Conservation (phyloP, 1,140 invertebrate genomes). For the Hydropsyche tenuis region DNA sequence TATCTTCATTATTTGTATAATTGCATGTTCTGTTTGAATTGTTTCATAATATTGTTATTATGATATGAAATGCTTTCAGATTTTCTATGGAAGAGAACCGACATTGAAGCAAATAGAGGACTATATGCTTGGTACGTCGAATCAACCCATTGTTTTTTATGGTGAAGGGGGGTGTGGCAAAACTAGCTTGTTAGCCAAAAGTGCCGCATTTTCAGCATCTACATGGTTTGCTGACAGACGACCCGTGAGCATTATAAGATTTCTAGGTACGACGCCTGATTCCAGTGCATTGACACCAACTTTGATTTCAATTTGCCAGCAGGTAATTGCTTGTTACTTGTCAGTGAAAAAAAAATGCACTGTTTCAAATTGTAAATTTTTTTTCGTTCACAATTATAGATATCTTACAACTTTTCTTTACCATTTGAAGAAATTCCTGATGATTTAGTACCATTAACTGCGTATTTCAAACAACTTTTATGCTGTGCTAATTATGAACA, state of each 20-base stretch:
- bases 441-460: slow-evolving; percentile 93
- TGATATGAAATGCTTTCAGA: slow-evolving; percentile 57
- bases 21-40: too few species aligned
- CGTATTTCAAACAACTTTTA: slow-evolving; percentile 93
- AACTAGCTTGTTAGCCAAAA: slow-evolving; percentile 93
- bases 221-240: slow-evolving; percentile 76
- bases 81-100: slow-evolving; percentile 93
- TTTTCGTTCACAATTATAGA: slow-evolving; percentile 64
- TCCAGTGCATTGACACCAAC: slow-evolving; percentile 93
- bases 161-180: slow-evolving; percentile 98
- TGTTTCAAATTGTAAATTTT: too few species aligned
- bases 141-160: slow-evolving; percentile 91
- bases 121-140: slow-evolving; percentile 85
- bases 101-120: slow-evolving; percentile 81
- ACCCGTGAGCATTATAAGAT: slow-evolving; percentile 89
- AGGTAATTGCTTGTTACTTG: too few species aligned
- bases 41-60: neutral
- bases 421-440: slow-evolving; percentile 94
- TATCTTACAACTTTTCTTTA: slow-evolving; percentile 93
- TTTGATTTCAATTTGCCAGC: slow-evolving; percentile 93
- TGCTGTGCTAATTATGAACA: slow-evolving; percentile 81
- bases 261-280: slow-evolving; percentile 96
- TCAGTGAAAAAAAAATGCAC: too few species aligned
- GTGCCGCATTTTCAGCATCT: slow-evolving; percentile 78
- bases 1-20: too few species aligned